These are phyloP conservation scores for Hyperoodon ampullatus DNA, from an alignment of 2,113 vertebrate genomes.

Conservation along the genomic window DNA sequence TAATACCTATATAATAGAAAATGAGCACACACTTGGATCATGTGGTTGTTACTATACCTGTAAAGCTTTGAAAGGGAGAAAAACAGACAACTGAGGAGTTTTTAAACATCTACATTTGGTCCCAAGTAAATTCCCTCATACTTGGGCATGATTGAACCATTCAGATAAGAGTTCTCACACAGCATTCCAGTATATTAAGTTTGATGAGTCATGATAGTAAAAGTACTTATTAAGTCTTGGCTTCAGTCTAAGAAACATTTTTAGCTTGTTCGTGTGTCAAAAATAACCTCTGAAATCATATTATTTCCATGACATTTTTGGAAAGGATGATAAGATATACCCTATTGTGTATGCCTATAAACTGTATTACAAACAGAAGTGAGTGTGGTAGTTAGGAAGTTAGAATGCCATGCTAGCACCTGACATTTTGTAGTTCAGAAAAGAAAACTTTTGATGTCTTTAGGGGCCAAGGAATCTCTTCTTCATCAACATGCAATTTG, in stretches of 20 bases:
- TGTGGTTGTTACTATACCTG: not conserved
- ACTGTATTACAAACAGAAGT: not conserved
- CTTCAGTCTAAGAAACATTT: not conserved
- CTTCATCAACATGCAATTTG: constrained; percentile 61
- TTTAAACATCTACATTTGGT: not conserved
- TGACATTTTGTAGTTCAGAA: constrained; percentile 61
- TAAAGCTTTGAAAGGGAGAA: not conserved
- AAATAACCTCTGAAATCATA: constrained; percentile 6
- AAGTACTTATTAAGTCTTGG: constrained; percentile 40
- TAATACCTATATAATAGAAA: not conserved
- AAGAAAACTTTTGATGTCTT: constrained; percentile 49
- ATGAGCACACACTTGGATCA: not conserved
- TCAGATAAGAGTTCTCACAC: not conserved
- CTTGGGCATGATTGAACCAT: not conserved
- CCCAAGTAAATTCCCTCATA: not conserved
- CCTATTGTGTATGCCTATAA: not conserved
- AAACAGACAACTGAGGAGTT: not conserved
- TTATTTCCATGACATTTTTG: constrained; percentile 13
- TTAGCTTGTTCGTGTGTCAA: constrained; percentile 24
- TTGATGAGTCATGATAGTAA: constrained; percentile 15
- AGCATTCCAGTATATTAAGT: not conserved
- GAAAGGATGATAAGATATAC: not conserved
- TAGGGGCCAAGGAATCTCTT: constrained; percentile 50
- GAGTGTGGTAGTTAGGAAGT: constrained; percentile 13
- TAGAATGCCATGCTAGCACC: not conserved